Evolutionary conservation across 2,888 invertebrate species (phyloP).

Genomic region (Lasius platythorax): DNA sequence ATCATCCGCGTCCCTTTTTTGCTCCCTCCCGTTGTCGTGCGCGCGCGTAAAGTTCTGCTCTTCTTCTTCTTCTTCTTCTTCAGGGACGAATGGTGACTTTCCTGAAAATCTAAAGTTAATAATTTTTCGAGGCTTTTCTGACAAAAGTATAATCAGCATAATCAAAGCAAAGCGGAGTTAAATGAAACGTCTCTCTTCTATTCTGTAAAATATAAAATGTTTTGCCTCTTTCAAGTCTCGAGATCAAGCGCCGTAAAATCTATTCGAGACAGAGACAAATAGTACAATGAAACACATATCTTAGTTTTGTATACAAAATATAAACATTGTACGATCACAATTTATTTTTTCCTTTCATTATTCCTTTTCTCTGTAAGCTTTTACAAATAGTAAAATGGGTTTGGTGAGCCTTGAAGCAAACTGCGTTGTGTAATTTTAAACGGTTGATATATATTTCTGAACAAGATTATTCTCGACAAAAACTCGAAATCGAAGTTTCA

Average conservation of each 20-base stretch:
- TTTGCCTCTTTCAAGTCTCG: neutral
- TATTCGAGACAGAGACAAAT: neutral
- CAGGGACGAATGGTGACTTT: conserved; percentile 26
- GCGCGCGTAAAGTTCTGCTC: conserved; percentile 31
- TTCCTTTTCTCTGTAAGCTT: neutral
- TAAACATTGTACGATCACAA: neutral
- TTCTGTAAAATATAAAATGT: neutral
- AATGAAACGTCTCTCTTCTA: neutral
- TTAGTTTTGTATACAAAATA: neutral
- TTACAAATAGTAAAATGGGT: neutral
- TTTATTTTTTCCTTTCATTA: neutral
- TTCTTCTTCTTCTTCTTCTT: conserved; percentile 44
- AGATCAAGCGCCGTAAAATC: neutral
- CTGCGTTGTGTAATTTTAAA: neutral
- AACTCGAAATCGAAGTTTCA: neutral
- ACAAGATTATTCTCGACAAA: neutral
- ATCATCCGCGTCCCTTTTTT: conserved; percentile 64
- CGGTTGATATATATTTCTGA: neutral
- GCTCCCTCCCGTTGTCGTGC: conserved; percentile 40
- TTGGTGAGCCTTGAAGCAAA: neutral
- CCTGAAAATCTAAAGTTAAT: neutral
- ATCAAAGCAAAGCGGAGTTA: neutral
- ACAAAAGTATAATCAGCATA: neutral
- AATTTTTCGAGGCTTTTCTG: neutral
- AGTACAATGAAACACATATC: neutral